Base-by-base conservation (phyloP, 2,888 invertebrate species). In the Sarcophaga carnaria region DNA sequence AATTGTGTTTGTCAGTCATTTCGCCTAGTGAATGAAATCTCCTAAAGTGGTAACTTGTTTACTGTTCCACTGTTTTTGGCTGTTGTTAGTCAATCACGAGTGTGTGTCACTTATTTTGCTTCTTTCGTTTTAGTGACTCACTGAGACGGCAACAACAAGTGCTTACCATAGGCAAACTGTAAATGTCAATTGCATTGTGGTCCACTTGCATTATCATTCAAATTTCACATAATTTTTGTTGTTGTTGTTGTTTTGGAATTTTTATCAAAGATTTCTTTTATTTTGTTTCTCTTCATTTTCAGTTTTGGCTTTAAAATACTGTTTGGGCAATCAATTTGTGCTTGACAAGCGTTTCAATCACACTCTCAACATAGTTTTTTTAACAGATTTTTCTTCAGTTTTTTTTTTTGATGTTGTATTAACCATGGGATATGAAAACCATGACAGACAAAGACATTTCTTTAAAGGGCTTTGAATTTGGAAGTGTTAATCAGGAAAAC, bases 261-360 rank as follows among this genome's bases (percentile, higher is more conserved):
- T 80, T 60, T 47, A 27, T 59, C 37, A 37, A 59, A n/a, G 14
- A 59, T 59, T 14, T 74, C 45, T 10, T 12, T 14, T 59, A n/a
- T 59, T 62, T 62, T 10, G 22, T 20, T 22, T 62, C 3, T 20
- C 27, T 3, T 14, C 49, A 1, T 67, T 45, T 69, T 47, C 67
- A 20, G 4, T 25, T 25, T 37, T 25, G 17, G 60, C 63, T 67
- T 60, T 66, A 37, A 60, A 71, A 80, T 62, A 75, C 54, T 60
- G 69, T 71, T 10, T 76, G 75, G 75, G 82, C 71, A 86, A 82
- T 76, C 79, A 86, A 86, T 86, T 86, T 79, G 70, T 86, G 79
- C 75, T 78, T 82, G 85, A 86, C 85, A 86, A 79, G 82, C 82
- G 64, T 79, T 86, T 79, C 85, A 82, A 82, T 79, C 70, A 75